A percentile compares a stretch with the other conserved stretches of the same genome.
Conservation (phyloP, 2,888 invertebrate species). For the Asteroscopus sphinx region DNA sequence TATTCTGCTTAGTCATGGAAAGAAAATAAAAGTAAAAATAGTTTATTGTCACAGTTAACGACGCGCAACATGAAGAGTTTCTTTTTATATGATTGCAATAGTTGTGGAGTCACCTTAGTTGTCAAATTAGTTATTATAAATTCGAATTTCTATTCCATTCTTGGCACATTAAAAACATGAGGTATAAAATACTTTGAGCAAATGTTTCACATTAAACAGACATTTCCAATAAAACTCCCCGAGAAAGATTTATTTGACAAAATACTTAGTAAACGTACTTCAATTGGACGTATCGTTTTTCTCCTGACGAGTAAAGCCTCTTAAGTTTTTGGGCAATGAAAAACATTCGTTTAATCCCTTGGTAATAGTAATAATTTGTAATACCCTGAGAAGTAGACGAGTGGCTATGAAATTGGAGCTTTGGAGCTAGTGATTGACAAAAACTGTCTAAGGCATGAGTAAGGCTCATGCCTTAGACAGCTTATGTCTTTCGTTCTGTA, state of each 20-base stretch:
- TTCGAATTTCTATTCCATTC: no score
- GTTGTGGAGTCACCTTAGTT: no score
- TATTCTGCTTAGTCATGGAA: no score
- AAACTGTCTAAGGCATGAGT: no score
- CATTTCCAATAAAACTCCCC: not conserved
- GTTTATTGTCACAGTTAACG: no score
- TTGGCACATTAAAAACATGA: no score
- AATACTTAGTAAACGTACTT: conserved; percentile 19
- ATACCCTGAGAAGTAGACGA: conserved; percentile 7
- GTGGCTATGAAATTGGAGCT: conserved; percentile 7
- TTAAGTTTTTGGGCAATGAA: conserved; percentile 22
- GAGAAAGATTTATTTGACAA: conserved; percentile 14
- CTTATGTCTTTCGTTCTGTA: no score
- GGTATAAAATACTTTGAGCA: not conserved
- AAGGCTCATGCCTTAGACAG: no score
- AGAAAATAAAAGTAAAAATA: no score
- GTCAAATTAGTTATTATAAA: no score
- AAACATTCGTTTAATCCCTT: conserved; percentile 31
- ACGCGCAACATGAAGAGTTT: no score
- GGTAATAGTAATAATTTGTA: conserved; percentile 29
- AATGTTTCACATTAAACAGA: not conserved
- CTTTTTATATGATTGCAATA: no score
- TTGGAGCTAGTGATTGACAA: not conserved
- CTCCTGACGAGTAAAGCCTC: conserved; percentile 17
- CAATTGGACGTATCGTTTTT: conserved; percentile 14